Evolutionary conservation across 2,888 invertebrate genomes (phyloP), one percentile per base, ranked within the genome.

Genomic region (Euclidia mi): DNA sequence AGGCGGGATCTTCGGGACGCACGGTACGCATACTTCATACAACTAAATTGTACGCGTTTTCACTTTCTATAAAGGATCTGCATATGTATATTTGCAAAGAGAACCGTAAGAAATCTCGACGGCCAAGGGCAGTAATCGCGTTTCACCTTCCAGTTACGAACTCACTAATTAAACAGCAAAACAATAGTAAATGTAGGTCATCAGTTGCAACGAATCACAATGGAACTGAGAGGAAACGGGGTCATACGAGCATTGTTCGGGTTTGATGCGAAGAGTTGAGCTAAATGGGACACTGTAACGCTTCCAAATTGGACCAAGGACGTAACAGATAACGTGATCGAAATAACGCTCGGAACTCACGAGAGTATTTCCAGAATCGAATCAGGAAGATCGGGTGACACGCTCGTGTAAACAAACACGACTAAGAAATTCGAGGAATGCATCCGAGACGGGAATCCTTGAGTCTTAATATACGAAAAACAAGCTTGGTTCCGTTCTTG

Each of bases 201-300:
- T 84, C 81, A 65, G 63, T 75, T 87, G 82, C 84, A 84, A 76
- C 61, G 76, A 67, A 76, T 81, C 73, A 85, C 82, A 88, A 82
- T 81, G 74, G 73, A 66, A 64, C 65, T 63, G 77, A 78, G 75
- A 79, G 76, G 76, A 82, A 90, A 87, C 79, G 75, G 79, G 89
- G 91, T 89, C 91, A 87, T 72, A 79, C 79, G 78, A 86, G 79
- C 79, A 86, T 86, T 88, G 88, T 87, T 85, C 80, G 67, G 71
- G 78, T 84, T 81, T 70, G 75, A 76, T 73, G 74, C 68, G 72
- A 77, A 71, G 77, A 81, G 69, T 75, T 71, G 71, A 55, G 71
- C 70, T 82, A 87, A 89, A 88, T 87, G 76, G 86, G 77, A 79
- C 84, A 67, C 75, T 79, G 74, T 81, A 63, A 72, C 71, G 71